Evolutionary conservation across 2,797 vertebrate genomes (phyloP).

Genomic region (Sebastes matsubarae): DNA sequence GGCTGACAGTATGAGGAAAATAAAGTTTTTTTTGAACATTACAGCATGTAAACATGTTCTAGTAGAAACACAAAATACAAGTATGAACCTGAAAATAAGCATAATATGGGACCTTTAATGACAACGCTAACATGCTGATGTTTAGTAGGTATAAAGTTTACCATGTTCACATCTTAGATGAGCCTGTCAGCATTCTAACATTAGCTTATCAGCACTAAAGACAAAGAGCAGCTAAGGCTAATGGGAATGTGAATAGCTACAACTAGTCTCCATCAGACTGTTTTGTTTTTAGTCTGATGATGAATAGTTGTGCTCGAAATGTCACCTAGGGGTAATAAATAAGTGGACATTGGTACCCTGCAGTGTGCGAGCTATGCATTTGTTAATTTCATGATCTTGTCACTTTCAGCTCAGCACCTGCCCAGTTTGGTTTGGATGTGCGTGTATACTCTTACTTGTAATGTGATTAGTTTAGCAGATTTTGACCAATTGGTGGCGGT

Average conservation of each 20-base stretch:
- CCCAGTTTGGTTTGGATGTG: background rate
- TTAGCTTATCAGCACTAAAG: background rate
- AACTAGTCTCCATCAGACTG: fast-evolving
- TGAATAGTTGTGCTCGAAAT: background rate
- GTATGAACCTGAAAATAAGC: too few species aligned
- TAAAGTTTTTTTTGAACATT: too few species aligned
- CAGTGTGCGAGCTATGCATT: background rate
- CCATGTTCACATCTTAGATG: background rate
- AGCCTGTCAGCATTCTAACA: background rate
- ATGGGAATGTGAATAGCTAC: background rate
- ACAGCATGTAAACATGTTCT: too few species aligned
- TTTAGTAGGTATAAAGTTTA: too few species aligned
- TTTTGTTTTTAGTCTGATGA: background rate
- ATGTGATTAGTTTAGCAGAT: background rate
- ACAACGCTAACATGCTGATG: background rate
- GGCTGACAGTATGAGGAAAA: too few species aligned
- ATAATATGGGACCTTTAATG: too few species aligned
- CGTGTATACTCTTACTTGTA: background rate
- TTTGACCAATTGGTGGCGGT: background rate
- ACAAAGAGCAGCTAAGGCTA: background rate
- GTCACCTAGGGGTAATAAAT: background rate
- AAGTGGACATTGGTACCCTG: background rate
- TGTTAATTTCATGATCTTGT: background rate
- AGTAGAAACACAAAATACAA: too few species aligned
- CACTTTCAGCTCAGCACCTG: background rate